Base-by-base conservation (phyloP, 2,113 vertebrate genomes). In the Cichladusa arquata region DNA sequence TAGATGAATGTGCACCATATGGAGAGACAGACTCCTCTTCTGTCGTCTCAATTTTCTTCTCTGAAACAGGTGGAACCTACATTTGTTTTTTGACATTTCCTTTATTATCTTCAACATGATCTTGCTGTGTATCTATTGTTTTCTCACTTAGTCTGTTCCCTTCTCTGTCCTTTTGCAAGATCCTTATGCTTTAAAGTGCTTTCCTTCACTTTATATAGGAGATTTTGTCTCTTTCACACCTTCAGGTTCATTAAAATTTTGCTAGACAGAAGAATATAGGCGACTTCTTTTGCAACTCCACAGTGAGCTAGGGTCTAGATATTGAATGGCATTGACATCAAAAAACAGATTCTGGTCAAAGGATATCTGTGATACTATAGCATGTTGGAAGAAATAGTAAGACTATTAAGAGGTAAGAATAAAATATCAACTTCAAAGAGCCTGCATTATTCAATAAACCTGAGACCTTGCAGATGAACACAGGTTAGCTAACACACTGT, bases 201-300 rank as follows among this genome's bases (percentile, higher is more conserved):
- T 84, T 81, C 5, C 11, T 85, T 82, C 28, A 54, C 14, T 72
- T 82, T 47, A 40, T 17, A 50, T 26, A 53, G 29, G 16, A 72
- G 34, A 87, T 61, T 78, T 74, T 88, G 3, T 60, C 40, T 56
- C 40, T 84, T 80, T 92, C 44, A 64, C 9, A 47, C 54, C n/a
- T 42, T 64, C 12, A 72, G n/a, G 90, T 93, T 86, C 61, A 65
- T 77, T 85, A 79, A 54, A 87, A 73, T 66, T 91, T 91, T 91
- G 20, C 57, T 66, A 70, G 22, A 29, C 15, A 24, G 36, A 78
- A 74, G 42, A 81, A 91, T 69, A 89, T 42, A 92, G 20, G 42
- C 16, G 36, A 57, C 31, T 48, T 78, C n/a, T 72, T 6, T 72
- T 82, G 50, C 38, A 70, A 34, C 4, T 69, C 34, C 38, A 40